Conservation (phyloP, 2,113 vertebrate species). For the Calidris pygmaea region DNA sequence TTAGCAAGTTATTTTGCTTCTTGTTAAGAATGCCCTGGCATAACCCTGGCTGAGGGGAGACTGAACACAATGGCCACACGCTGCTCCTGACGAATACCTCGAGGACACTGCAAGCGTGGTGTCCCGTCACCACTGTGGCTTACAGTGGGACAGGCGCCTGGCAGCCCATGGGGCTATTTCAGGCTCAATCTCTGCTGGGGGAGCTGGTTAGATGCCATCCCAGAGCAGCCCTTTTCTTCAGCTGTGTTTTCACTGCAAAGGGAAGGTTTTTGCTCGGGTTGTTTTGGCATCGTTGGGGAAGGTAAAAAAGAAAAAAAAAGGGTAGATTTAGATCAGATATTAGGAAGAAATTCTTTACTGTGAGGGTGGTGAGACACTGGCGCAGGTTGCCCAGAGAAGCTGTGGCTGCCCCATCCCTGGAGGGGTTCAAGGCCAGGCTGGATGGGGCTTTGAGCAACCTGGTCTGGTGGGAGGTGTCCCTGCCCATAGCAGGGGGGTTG, state of each 20-base stretch:
- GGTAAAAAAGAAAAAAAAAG: too few species aligned
- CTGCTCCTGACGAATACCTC: background rate
- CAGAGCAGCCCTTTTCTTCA: background rate
- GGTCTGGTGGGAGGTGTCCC: too few species aligned
- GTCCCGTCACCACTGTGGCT: background rate
- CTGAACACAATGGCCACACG: fast-evolving
- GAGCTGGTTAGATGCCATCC: background rate
- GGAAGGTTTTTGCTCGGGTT: background rate
- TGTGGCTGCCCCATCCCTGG: too few species aligned
- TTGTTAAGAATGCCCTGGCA: background rate
- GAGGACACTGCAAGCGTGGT: background rate
- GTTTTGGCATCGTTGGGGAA: background rate
- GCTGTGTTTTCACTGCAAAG: background rate
- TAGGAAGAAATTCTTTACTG: too few species aligned
- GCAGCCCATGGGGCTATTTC: background rate
- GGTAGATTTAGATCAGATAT: too few species aligned
- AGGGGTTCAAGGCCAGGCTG: too few species aligned
- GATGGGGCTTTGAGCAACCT: too few species aligned
- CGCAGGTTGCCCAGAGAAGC: too few species aligned
- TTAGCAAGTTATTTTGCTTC: background rate
- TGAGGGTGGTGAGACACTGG: too few species aligned
- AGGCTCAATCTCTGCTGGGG: background rate
- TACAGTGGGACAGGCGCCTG: background rate
- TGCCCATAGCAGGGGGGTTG: too few species aligned
- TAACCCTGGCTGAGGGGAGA: background rate